Evolutionary conservation across 2,797 vertebrate genomes (phyloP).

Genomic region (Acipenser oxyrinchus): DNA sequence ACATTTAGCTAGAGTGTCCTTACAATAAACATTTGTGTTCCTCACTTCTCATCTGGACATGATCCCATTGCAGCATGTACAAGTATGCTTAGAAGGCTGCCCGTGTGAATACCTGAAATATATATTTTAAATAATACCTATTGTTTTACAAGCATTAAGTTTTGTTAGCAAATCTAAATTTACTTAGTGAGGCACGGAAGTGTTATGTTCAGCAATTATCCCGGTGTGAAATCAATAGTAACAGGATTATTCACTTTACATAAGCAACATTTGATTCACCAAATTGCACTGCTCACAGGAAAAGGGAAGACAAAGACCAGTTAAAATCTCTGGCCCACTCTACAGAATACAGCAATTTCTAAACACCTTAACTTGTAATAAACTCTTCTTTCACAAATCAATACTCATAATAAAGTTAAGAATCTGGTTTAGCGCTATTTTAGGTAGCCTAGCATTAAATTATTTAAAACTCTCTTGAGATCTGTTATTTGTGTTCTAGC

Average conservation of each 20-base stretch:
- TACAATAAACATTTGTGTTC: too few species aligned
- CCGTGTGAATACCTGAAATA: background rate
- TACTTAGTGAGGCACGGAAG: background rate
- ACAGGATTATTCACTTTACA: constrained; percentile 3
- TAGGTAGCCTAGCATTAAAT: too few species aligned
- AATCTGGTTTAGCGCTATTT: background rate
- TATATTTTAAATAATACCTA: background rate
- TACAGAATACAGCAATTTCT: background rate
- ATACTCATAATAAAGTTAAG: background rate
- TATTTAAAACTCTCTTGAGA: too few species aligned
- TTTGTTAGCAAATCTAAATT: background rate
- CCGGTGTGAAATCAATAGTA: background rate
- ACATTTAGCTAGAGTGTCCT: too few species aligned
- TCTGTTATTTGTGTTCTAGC: too few species aligned
- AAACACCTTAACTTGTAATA: background rate
- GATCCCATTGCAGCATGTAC: too few species aligned
- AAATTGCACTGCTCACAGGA: constrained; percentile 4
- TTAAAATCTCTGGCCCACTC: background rate
- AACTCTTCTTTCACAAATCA: background rate
- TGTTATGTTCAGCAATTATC: background rate
- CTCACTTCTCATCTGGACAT: too few species aligned
- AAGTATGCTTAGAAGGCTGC: too few species aligned
- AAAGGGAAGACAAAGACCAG: background rate
- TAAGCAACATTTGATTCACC: background rate
- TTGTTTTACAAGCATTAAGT: background rate